A percentile compares a stretch with the other conserved stretches of the same genome.
Conservation (phyloP, 2,888 invertebrate genomes). For the Cheilosia pagana region DNA sequence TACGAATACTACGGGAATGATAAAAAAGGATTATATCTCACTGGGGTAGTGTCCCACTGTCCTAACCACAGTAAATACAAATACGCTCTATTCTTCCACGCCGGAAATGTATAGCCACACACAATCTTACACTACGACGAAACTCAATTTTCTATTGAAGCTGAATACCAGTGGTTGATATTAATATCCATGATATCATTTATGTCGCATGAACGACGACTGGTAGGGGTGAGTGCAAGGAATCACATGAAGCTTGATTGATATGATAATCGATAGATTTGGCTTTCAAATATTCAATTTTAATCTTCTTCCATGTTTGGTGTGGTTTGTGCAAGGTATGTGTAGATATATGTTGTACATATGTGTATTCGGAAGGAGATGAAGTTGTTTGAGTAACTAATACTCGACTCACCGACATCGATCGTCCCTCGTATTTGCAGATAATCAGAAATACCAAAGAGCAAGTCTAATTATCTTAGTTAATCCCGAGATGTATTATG, state of each 20-base stretch:
- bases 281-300: constrained; percentile 50
- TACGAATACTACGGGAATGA: too few relatives aligned
- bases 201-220: neutral
- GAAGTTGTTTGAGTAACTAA: constrained; percentile 19
- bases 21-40: neutral
- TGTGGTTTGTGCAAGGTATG: neutral
- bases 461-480: constrained; percentile 62
- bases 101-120: neutral
- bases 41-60: too few relatives aligned
- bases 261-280: constrained; percentile 49
- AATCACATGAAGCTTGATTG: constrained; percentile 41
- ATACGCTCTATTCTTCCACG: neutral
- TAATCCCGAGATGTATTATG: constrained; percentile 61
- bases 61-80: too few relatives aligned
- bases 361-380: neutral
- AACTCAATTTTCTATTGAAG: constrained; percentile 3
- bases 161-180: constrained; percentile 8
- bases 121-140: neutral
- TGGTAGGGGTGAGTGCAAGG: neutral
- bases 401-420: constrained; percentile 20
- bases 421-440: neutral
- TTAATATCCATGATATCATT: constrained; percentile 35
- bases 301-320: constrained; percentile 23
- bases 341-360: neutral
- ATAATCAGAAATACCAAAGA: constrained; percentile 48